Conservation (phyloP, 2,797 vertebrate species). For the Antennarius maculatus region DNA sequence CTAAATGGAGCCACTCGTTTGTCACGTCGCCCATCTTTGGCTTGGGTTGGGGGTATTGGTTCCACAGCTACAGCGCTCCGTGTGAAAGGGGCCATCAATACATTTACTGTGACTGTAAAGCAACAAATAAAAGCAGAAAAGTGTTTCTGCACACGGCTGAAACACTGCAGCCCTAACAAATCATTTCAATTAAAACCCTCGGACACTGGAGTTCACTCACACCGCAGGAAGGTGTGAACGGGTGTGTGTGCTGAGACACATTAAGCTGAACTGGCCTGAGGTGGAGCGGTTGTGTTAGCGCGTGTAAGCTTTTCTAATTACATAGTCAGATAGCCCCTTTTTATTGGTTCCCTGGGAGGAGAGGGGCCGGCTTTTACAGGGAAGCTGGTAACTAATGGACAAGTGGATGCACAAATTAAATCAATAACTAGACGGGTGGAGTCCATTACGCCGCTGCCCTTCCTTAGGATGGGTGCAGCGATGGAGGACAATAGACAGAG, state of each 20-base stretch:
- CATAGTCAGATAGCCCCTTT: neutral
- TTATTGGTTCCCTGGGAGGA: neutral
- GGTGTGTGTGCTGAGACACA: neutral
- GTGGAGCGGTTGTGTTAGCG: slow-evolving; percentile 1
- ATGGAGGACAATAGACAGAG: neutral
- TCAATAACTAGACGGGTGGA: neutral
- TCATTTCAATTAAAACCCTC: no score
- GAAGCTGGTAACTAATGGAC: slow-evolving; percentile 6
- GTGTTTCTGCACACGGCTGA: no score
- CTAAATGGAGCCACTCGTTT: no score
- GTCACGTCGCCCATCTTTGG: no score
- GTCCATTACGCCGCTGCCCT: slow-evolving; percentile 5
- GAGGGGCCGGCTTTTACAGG: neutral
- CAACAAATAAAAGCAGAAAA: no score
- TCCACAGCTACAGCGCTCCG: no score
- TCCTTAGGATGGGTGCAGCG: neutral
- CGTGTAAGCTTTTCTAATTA: neutral
- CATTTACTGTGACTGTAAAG: no score
- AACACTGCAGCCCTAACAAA: no score
- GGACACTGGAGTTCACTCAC: neutral
- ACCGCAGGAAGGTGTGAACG: neutral
- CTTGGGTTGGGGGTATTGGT: no score
- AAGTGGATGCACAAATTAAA: slow-evolving; percentile 20
- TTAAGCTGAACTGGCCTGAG: neutral
- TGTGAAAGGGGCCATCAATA: no score